Conservation (phyloP, 1,140 invertebrate species). For the Sycophila sp. region DNA sequence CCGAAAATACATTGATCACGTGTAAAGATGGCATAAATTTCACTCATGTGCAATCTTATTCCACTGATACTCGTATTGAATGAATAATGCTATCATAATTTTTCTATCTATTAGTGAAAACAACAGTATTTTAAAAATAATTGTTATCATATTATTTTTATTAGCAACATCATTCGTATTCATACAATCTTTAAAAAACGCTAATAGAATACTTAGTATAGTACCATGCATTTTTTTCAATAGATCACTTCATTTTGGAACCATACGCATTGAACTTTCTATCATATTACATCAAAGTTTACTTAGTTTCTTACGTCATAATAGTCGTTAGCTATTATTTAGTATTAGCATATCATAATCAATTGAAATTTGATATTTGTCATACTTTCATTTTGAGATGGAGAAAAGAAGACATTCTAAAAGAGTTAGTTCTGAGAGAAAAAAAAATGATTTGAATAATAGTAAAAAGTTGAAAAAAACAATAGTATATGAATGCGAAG, state of each 20-base stretch:
- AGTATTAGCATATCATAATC: conserved; percentile 1
- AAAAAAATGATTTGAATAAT: conserved; percentile 4
- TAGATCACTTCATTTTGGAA: too few relatives aligned
- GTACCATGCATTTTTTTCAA: too few relatives aligned
- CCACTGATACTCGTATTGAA: too few relatives aligned
- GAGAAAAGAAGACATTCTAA: conserved; percentile 1
- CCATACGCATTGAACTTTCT: too few relatives aligned
- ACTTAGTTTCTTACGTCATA: conserved; percentile 1
- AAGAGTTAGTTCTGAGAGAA: conserved; percentile 3
- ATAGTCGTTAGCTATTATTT: conserved; percentile 8
- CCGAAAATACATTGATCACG: too few relatives aligned
- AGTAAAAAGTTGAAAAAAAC: conserved; percentile 2
- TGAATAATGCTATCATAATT: too few relatives aligned
- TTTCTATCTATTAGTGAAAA: too few relatives aligned
- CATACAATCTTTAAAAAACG: not conserved
- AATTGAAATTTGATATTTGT: conserved; percentile 1
- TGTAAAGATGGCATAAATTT: too few relatives aligned
- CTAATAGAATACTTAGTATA: too few relatives aligned
- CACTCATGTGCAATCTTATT: too few relatives aligned
- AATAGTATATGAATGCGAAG: not conserved
- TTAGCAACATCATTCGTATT: not conserved
- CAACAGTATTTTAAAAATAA: not conserved
- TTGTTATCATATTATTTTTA: not conserved
- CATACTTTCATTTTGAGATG: too few relatives aligned
- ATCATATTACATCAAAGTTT: too few relatives aligned